Base-by-base conservation (phyloP, 2,797 vertebrate genomes). In the Acipenser oxyrinchus region DNA sequence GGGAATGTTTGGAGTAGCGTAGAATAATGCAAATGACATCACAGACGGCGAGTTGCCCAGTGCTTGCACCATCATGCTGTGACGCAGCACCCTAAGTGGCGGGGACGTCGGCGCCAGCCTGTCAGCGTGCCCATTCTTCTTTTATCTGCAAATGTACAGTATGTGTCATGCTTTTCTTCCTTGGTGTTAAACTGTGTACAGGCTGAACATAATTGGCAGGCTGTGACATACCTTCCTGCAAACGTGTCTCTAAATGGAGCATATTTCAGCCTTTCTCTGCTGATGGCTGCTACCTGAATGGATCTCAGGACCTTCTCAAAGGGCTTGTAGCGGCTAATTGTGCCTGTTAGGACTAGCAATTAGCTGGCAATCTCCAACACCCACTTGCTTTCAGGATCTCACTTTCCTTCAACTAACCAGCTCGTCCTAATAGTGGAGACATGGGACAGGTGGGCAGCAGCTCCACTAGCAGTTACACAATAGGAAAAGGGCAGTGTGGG, bases 271-370 rank as follows among this genome's bases (percentile, higher is more conserved):
- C 84, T 88, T 86, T 87, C 84, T 84, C 84, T 82, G 70, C 77
- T 85, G 84, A 85, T 82, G 78, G 80, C 84, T 89, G 84, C 81
- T 88, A 88, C 86, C 86, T 79, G 81, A 75, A 81, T 83, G 80
- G 66, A 85, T 82, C 85, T 83, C 79, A 77, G 80, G 85, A 82
- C 84, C 84, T 83, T 87, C 87, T 85, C 83, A 84, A 84, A 88
- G 85, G 88, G 85, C 84, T 86, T 86, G 85, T 87, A 88, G 82
- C 77, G 63, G 82, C 87, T 89, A 87, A 89, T 86, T 86, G 86
- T 83, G 83, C 82, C 87, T 87, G 84, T 86, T 86, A 90, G 86
- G 86, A 81, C 76, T 81, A 74, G 87, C 87, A 87, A 89, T 89
- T 88, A 89, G 82, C 81, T n/a, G 74, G 83, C 81, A 81, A 86